Base-by-base conservation (phyloP, 2,113 vertebrate genomes). In the Hippocampus guttulatus region DNA sequence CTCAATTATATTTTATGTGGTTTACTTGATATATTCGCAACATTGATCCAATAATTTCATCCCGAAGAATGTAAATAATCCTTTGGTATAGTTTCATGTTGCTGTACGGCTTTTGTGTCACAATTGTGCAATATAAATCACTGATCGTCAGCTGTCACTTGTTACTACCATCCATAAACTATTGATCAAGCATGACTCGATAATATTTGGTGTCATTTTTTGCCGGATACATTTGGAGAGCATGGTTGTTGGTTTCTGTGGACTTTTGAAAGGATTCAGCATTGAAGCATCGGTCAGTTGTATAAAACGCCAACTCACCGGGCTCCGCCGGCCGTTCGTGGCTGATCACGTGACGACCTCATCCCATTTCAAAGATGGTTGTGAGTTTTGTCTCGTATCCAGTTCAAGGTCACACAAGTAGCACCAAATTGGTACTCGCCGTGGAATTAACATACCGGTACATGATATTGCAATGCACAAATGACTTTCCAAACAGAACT, bases 1-100 rank as follows among this genome's bases (percentile, higher is more conserved):
- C 21, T 25, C 73, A 70, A 65, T 60, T 78, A 51, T 75, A 55
- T 81, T 67, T 78, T 70, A 33, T 77, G 70, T 8, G 60, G 67
- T 38, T 40, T 63, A 66, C 45, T 62, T 23, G 62, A 12, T 33
- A 20, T 74, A 55, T 77, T 83, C 81, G 52, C 64, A 68, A 71
- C 62, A 58, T 14, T 2, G 3, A 18, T 61, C 27, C 27, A 58
- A 58, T 58, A 58, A 9, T 55, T 8, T 21, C 18, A 23, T 11
- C 54, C 9, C 11, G 11, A 71, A 62, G 2, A 68, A 58, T 63
- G 66, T 23, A 47, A 57, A 70, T 52, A 7, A 71, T 69, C 18
- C 40, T 7, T 52, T 62, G 33, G 60, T 33, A 58, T 67, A 52
- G 75, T 75, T 79, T 43, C 54, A 71, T 71, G 64, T 67, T 72